A percentile compares a stretch with the other conserved stretches of the same genome.
phyloP scores from a whole-genome alignment of 2,888 invertebrate species.

The Lepidochrysops patricia region DNA sequence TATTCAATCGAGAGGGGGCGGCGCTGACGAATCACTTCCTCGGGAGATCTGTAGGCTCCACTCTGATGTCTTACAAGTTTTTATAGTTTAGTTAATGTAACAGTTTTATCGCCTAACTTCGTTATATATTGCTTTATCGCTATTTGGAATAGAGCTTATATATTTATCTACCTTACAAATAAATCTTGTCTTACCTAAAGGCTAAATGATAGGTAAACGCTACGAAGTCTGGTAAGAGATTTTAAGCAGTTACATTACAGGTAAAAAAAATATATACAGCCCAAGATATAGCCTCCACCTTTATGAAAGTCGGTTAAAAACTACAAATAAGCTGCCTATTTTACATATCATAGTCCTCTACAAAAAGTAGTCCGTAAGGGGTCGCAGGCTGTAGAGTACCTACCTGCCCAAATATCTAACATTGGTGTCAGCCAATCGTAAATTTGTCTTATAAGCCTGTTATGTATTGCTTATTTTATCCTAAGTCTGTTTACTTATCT shows the following conservation, averaged over 20 bases:
- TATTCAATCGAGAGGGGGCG: constrained; percentile 76
- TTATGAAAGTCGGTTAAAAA: no score
- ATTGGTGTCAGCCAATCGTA: no score
- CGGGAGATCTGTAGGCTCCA: constrained; percentile 63
- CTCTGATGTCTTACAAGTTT: constrained; percentile 37
- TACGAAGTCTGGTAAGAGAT: no score
- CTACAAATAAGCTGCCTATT: no score
- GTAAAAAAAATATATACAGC: no score
- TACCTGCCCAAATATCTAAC: background rate
- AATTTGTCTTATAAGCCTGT: background rate
- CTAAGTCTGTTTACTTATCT: background rate
- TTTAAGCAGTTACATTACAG: no score
- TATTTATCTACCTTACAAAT: background rate
- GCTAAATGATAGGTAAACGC: no score
- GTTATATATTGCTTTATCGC: background rate
- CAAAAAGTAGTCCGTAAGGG: no score
- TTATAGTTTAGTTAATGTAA: constrained; percentile 20
- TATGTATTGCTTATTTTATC: background rate
- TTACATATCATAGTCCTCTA: no score
- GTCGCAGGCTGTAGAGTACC: no score
- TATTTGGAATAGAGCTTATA: background rate
- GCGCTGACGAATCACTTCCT: constrained; percentile 74
- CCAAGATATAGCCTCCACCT: no score
- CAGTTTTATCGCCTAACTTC: constrained; percentile 9
- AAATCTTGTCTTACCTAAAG: background rate